Conservation (phyloP, 1,140 invertebrate genomes). For the Zelostemma sp. region DNA sequence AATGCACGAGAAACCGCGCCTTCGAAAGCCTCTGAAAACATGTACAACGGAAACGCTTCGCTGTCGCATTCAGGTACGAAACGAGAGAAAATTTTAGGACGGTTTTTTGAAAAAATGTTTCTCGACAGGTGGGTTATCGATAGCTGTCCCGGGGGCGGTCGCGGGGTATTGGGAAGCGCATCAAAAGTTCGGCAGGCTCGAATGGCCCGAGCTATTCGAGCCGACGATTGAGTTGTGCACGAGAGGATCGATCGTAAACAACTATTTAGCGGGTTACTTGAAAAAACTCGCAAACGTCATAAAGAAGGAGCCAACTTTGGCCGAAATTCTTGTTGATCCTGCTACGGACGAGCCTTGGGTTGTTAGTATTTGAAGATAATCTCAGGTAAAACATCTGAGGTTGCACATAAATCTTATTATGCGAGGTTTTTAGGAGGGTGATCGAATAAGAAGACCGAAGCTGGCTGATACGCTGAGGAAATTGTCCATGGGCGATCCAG, state of each 20-base stretch:
- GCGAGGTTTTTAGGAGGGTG: conserved; percentile 70
- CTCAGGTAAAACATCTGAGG: neutral
- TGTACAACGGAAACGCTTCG: conserved; percentile 73
- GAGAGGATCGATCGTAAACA: conserved; percentile 78
- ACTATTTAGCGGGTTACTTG: conserved; percentile 77
- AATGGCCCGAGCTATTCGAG: conserved; percentile 85
- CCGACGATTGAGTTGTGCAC: conserved; percentile 83
- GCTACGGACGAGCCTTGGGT: conserved; percentile 73
- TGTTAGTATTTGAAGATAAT: conserved; percentile 23
- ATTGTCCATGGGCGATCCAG: conserved; percentile 77
- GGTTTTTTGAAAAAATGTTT: too few species aligned
- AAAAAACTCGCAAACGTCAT: conserved; percentile 72
- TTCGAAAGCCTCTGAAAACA: conserved; percentile 69
- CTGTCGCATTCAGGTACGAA: conserved; percentile 69
- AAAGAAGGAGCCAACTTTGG: conserved; percentile 75
- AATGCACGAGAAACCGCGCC: conserved; percentile 82
- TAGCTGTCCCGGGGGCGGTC: conserved; percentile 93
- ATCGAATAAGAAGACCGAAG: conserved; percentile 77
- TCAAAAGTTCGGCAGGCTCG: conserved; percentile 79
- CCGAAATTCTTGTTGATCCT: conserved; percentile 78
- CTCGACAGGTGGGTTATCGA: conserved; percentile 79
- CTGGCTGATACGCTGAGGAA: conserved; percentile 81
- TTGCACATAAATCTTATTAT: neutral
- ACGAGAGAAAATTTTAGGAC: too few species aligned
- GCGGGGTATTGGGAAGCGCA: conserved; percentile 87